A percentile compares a stretch with the other conserved stretches of the same genome.
phyloP scores from a whole-genome alignment of 2,113 vertebrate species.

The Prionailurus viverrinus region DNA sequence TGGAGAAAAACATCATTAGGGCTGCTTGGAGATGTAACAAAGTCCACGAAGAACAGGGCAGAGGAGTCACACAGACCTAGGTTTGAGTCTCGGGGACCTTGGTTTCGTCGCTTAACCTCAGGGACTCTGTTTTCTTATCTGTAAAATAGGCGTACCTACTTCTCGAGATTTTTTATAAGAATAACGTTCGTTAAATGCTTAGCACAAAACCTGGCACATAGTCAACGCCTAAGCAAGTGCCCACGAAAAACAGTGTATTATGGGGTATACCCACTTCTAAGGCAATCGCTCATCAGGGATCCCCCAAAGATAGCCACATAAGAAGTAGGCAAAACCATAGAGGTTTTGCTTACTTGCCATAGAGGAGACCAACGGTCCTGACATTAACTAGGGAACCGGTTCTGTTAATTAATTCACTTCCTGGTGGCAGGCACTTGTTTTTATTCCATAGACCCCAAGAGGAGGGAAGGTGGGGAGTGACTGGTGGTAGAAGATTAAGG shows the following conservation, averaged over 20 bases:
- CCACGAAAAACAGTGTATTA: neutral
- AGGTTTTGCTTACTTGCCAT: neutral
- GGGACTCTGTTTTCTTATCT: neutral
- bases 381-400: neutral
- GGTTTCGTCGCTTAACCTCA: neutral
- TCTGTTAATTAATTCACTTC: constrained; percentile 3
- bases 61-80: neutral
- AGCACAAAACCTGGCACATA: constrained; percentile 15
- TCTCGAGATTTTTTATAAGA: neutral
- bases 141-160: constrained; percentile 14
- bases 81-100: neutral
- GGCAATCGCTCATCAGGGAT: neutral
- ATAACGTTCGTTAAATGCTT: constrained; percentile 4
- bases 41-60: neutral
- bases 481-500: constrained; percentile 9
- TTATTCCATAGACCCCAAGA: constrained; percentile 32
- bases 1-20: neutral
- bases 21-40: neutral
- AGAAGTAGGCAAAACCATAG: constrained; percentile 9
- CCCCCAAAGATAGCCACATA: neutral
- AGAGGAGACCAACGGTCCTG: neutral
- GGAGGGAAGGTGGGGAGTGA: neutral
- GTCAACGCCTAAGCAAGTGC: constrained; percentile 14
- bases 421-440: neutral
- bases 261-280: neutral